These are phyloP conservation scores for Neoascia interrupta DNA, from an alignment of 2,888 invertebrate species.

Conservation along the genomic window DNA sequence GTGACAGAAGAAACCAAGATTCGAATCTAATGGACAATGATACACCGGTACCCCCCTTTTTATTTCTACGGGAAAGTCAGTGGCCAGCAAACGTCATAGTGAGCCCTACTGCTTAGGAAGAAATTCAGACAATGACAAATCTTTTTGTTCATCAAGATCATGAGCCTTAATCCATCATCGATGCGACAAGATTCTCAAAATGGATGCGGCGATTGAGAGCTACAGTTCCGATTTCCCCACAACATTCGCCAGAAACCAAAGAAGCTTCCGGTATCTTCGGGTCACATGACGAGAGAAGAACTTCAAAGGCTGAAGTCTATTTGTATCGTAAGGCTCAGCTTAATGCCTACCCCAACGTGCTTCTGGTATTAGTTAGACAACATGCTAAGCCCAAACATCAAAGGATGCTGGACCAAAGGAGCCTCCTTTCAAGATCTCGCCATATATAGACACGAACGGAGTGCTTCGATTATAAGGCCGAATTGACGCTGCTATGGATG, in stretches of 20 bases:
- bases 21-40: slow-evolving; percentile 25
- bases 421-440: slow-evolving; percentile 8
- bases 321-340: slow-evolving; percentile 13
- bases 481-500: slow-evolving; percentile 19
- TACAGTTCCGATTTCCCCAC: too few relatives aligned
- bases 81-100: slow-evolving; percentile 6
- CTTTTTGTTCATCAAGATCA: too few relatives aligned
- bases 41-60: slow-evolving; percentile 48
- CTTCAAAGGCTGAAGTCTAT: background rate
- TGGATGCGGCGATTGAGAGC: too few relatives aligned
- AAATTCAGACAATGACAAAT: too few relatives aligned
- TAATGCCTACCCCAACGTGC: background rate
- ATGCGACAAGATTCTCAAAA: too few relatives aligned
- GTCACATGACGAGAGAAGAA: slow-evolving; percentile 12
- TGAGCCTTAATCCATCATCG: too few relatives aligned
- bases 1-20: slow-evolving; percentile 15
- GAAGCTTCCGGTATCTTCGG: too few relatives aligned
- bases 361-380: too few relatives aligned
- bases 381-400: too few relatives aligned
- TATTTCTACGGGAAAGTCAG: slow-evolving; percentile 43
- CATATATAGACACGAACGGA: slow-evolving; percentile 23
- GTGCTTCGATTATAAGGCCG: slow-evolving; percentile 25
- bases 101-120: slow-evolving; percentile 1
- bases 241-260: too few relatives aligned
- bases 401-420: background rate